phyloP scores from a whole-genome alignment of 2,797 vertebrate species.

The Vultur gryphus region DNA sequence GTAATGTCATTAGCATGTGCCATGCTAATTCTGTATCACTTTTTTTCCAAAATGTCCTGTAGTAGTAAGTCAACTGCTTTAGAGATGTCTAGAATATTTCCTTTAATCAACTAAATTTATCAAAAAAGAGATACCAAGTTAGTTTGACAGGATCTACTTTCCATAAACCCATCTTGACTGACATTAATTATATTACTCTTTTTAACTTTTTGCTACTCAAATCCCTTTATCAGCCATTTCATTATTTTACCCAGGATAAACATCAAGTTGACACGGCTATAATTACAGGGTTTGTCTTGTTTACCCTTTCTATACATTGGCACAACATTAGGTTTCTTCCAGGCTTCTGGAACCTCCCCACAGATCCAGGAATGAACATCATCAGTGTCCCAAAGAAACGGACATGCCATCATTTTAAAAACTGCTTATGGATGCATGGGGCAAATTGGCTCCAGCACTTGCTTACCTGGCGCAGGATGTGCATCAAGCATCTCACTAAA shows the following conservation, averaged over 20 bases:
- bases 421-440: background rate
- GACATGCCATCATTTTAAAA: background rate
- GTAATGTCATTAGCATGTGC: background rate
- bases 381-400: background rate
- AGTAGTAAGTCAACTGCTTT: background rate
- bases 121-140: background rate
- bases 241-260: background rate
- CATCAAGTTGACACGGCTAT: background rate
- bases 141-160: constrained; percentile 28
- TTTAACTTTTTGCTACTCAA: constrained; percentile 52
- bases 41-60: background rate
- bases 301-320: background rate
- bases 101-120: constrained; percentile 33
- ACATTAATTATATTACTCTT: constrained; percentile 7
- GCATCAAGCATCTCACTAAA: background rate
- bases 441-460: background rate
- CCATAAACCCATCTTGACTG: constrained; percentile 14
- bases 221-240: background rate
- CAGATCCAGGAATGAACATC: background rate
- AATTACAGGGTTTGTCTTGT: background rate
- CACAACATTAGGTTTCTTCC: background rate
- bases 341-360: background rate
- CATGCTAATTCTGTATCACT: background rate
- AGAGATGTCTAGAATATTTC: background rate
- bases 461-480: background rate